Percentiles rank a stretch among this genome's conserved stretches.
Conservation (phyloP, 2,797 vertebrate species). For the Eptatretus atami region DNA sequence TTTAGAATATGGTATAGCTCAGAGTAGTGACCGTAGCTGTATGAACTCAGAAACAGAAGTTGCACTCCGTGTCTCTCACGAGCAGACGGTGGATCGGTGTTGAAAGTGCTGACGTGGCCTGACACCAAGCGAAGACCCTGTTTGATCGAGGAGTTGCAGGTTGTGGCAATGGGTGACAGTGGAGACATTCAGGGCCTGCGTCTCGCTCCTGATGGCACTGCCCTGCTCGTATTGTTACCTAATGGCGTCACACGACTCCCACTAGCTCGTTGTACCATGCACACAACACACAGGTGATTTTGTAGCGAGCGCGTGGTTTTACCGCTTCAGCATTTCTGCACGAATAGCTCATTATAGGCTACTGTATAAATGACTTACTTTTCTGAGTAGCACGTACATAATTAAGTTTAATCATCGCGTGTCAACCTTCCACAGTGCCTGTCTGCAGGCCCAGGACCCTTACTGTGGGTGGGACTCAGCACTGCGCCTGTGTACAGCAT, state of each 20-base stretch:
- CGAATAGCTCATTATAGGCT: too few species aligned
- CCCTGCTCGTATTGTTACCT: slow-evolving; percentile 59
- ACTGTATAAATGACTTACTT: too few species aligned
- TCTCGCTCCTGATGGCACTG: slow-evolving; percentile 64
- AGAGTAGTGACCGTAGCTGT: too few species aligned
- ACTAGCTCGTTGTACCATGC: slow-evolving; percentile 53
- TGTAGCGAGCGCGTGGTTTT: slow-evolving; percentile 6
- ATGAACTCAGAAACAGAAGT: too few species aligned
- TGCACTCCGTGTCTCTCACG: not conserved
- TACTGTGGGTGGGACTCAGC: slow-evolving; percentile 88
- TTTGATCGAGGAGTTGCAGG: slow-evolving; percentile 88
- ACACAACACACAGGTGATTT: slow-evolving; percentile 48
- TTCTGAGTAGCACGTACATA: too few species aligned
- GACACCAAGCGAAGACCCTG: slow-evolving; percentile 66
- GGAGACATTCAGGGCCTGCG: slow-evolving; percentile 68
- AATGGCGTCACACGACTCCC: slow-evolving; percentile 56
- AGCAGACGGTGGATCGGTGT: slow-evolving; percentile 32
- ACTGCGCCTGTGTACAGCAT: slow-evolving; percentile 51
- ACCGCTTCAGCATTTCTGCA: too few species aligned
- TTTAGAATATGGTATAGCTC: too few species aligned
- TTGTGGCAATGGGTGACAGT: slow-evolving; percentile 27
- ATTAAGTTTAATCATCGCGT: not conserved
- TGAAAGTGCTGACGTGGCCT: slow-evolving; percentile 66
- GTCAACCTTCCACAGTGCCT: slow-evolving; percentile 26
- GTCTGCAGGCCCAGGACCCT: slow-evolving; percentile 61